Evolutionary conservation across 2,888 invertebrate species (phyloP).

Genomic region (Uloborus plumipes): DNA sequence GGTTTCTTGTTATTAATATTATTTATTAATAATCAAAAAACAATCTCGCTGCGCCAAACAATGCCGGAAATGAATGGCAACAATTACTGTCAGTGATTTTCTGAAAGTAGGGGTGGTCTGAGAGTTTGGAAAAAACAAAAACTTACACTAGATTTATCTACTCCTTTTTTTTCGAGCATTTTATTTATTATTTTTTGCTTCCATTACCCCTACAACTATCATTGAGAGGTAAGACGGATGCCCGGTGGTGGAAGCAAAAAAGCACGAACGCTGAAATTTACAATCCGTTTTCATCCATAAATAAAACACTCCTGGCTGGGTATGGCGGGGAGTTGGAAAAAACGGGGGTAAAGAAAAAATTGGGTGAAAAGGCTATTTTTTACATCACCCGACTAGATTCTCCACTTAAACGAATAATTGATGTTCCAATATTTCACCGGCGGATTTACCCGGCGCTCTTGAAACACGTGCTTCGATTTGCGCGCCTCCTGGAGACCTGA

Average conservation of each 20-base stretch:
- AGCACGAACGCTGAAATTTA: conserved; percentile 27
- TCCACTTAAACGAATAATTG: conserved; percentile 57
- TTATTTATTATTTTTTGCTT: too few species aligned
- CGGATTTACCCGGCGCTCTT: conserved; percentile 14
- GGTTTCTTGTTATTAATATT: too few species aligned
- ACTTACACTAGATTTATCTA: too few species aligned
- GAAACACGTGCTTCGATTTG: conserved; percentile 38
- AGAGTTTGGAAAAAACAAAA: too few species aligned
- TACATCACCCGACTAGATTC: conserved; percentile 40
- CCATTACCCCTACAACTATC: too few species aligned
- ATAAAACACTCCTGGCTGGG: conserved; percentile 25
- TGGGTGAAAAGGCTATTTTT: conserved; percentile 42
- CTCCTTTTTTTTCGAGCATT: too few species aligned
- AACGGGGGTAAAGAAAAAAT: neutral
- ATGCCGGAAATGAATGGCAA: too few species aligned
- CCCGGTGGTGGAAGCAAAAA: conserved; percentile 1
- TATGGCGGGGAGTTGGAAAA: neutral
- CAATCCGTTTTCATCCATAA: conserved; percentile 56
- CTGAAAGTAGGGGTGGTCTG: too few species aligned
- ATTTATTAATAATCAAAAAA: too few species aligned
- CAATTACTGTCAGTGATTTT: too few species aligned
- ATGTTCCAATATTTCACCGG: conserved; percentile 50
- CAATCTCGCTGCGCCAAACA: too few species aligned
- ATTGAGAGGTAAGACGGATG: too few species aligned
- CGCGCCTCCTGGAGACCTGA: neutral